phyloP scores from a whole-genome alignment of 53 echinoderm and acorn worm species.

The Patiria pectinifera region DNA sequence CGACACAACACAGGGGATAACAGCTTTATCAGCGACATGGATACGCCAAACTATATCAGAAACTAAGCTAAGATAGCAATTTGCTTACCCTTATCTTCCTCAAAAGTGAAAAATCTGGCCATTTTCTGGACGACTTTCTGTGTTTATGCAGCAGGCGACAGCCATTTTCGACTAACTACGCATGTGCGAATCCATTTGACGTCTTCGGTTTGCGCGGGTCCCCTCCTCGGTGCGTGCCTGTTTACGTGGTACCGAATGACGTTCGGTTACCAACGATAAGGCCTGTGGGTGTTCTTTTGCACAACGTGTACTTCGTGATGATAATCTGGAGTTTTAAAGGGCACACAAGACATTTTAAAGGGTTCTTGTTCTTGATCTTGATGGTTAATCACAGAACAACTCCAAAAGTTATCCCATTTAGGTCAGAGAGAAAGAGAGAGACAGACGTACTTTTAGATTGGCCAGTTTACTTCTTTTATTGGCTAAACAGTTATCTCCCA shows the following conservation, averaged over 20 bases:
- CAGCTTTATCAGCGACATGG: constrained; percentile 44
- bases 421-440: no score
- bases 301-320: constrained; percentile 56
- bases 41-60: constrained; percentile 62
- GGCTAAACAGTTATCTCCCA: no score
- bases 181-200: constrained; percentile 71
- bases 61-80: constrained; percentile 46
- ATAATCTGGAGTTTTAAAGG: neutral
- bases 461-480: no score
- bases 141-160: constrained; percentile 88
- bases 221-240: neutral
- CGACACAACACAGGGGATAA: constrained; percentile 29
- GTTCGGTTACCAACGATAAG: constrained; percentile 21
- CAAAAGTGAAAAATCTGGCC: constrained; percentile 87
- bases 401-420: no score
- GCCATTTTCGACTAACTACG: constrained; percentile 80
- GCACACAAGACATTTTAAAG: neutral
- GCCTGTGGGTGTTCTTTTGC: constrained; percentile 10
- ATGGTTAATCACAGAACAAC: no score
- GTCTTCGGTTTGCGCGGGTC: constrained; percentile 40
- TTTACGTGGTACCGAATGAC: neutral
- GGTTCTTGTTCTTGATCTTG: neutral
- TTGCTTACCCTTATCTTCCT: constrained; percentile 74
- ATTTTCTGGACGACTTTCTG: constrained; percentile 71
- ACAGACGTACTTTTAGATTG: no score